Base-by-base conservation (phyloP, 2,797 vertebrate genomes). In the Labroides dimidiatus region DNA sequence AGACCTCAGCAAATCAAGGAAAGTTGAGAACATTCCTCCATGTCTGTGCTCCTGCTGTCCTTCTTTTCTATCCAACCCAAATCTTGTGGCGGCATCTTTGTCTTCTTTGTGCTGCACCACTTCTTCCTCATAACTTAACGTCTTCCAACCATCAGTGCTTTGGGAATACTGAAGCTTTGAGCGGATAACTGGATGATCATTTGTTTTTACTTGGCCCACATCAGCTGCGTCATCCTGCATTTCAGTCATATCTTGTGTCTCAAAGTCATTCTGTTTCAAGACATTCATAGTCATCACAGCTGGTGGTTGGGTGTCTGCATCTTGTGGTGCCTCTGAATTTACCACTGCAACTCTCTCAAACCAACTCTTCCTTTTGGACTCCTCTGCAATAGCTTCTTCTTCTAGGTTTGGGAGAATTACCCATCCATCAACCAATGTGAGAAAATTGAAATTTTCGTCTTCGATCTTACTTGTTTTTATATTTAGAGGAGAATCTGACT, bases 91-190 rank as follows among this genome's bases (percentile, higher is more conserved):
- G 14, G 4, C 10, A 4, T 15, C 14, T 0, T 21, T 30, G 9
- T 12, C n/a, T 4, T 57, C 33, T 2, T 39, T 27, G 6, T 45
- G 13, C 4, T 43, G 54, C 27, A 56, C 19, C 36, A 75, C 60
- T 21, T 90, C 87, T 50, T 92, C 91, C 73, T 92, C 91, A 66
- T 91, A 93, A 60, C 70, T 85, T 36, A 92, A 45, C 0, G 48
- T 82, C 37, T 84, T 82, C 0, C 67, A 86, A 0, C 91, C 89
- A 54, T 91, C 89, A 0, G 5, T 4, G 6, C 36, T 33, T 71
- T 72, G 87, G 14, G 76, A 75, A 2, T 91, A 70, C 63, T 76
- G n/a, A 10, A 93, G 45, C 54, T 87, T 90, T 0, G 87, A 84
- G 23, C n/a, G 77, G 30, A 81, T 59, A 4, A 87, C 1, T 12